Base-by-base conservation (phyloP, 53 echinoderm and acorn worm species). In the Astropecten irregularis region DNA sequence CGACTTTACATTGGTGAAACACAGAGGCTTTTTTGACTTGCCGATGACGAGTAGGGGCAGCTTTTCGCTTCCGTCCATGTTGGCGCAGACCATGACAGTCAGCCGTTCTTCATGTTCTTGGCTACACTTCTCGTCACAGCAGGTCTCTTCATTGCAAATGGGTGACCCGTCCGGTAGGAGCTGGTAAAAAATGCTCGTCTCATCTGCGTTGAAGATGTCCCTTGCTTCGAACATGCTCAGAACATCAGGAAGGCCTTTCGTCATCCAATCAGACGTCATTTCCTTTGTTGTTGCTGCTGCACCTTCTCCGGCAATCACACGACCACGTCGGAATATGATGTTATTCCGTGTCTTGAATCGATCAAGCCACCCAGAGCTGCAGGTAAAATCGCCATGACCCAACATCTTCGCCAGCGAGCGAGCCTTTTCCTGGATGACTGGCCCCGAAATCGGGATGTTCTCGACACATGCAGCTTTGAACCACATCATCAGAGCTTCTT, bases 1-100 rank as follows among this genome's bases (percentile, higher is more conserved):
- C 16, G 58, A 40, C 28, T 68, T 81, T 7, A 81, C 29, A 22
- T 81, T 81, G 1, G 61, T 49, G 9, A 81, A 91, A n/a, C 76
- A 60, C n/a, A n/a, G n/a, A n/a, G n/a, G n/a, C n/a, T n/a, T n/a
- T n/a, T n/a, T n/a, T n/a, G n/a, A n/a, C n/a, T n/a, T n/a, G n/a
- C n/a, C n/a, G n/a, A n/a, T n/a, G n/a, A n/a, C n/a, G n/a, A n/a
- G n/a, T n/a, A n/a, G n/a, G n/a, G n/a, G n/a, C n/a, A n/a, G n/a
- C n/a, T n/a, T n/a, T n/a, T n/a, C n/a, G n/a, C n/a, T n/a, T n/a
- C n/a, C n/a, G n/a, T n/a, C n/a, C n/a, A n/a, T n/a, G n/a, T n/a
- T n/a, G n/a, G n/a, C n/a, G n/a, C 13, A n/a, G n/a, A n/a, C 22
- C n/a, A n/a, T n/a, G n/a, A n/a, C n/a, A n/a, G n/a, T n/a, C n/a